Conservation (phyloP, 2,888 invertebrate genomes). For the Antheraea assamensis region DNA sequence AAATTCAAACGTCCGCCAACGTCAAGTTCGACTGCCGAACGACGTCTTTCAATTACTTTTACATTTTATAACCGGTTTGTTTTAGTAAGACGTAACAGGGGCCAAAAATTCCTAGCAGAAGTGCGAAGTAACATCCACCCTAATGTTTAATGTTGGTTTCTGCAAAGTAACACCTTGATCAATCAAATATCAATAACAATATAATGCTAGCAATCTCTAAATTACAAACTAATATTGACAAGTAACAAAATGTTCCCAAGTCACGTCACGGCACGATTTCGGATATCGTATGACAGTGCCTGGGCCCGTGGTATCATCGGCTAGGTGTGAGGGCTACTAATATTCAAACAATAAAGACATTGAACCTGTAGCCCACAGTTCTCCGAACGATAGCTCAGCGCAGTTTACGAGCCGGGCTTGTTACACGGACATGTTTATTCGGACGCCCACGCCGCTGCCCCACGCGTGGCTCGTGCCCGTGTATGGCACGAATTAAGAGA, state of each 20-base stretch:
- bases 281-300: neutral
- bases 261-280: neutral
- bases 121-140: too few relatives aligned
- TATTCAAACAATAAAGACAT: conserved; percentile 54
- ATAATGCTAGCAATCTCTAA: neutral
- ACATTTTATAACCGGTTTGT: too few relatives aligned
- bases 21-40: too few relatives aligned
- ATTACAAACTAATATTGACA: neutral
- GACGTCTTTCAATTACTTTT: too few relatives aligned
- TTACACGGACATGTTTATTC: conserved; percentile 69
- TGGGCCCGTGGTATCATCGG: conserved; percentile 7
- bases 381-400: conserved; percentile 47
- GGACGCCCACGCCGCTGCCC: conserved; percentile 67
- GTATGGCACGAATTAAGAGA: conserved; percentile 37
- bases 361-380: conserved; percentile 50
- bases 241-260: neutral
- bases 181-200: neutral
- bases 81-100: too few relatives aligned
- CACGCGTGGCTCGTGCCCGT: conserved; percentile 71
- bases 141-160: too few relatives aligned
- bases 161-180: too few relatives aligned
- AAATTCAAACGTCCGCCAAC: too few relatives aligned
- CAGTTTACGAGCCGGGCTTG: conserved; percentile 61
- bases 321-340: conserved; percentile 27
- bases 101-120: too few relatives aligned